Conservation (phyloP, 2,888 invertebrate genomes). For the Barypeithes pellucidus region DNA sequence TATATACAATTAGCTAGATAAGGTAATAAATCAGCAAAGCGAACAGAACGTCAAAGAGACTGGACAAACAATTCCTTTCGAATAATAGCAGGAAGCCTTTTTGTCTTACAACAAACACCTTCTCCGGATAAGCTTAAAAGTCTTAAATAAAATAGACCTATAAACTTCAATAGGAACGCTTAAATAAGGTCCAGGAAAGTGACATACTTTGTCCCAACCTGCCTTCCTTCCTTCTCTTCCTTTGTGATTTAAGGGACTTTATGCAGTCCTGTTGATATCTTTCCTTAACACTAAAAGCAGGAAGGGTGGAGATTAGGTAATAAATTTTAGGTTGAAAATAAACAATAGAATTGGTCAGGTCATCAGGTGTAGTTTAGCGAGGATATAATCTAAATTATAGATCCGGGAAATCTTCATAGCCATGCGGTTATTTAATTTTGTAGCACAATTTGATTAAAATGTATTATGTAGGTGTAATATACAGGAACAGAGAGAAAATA, state of each 20-base stretch:
- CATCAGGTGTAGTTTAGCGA: conserved; percentile 6
- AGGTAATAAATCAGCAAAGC: background rate
- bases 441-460: background rate
- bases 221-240: background rate
- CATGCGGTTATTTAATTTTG: conserved; percentile 1
- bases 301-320: conserved; percentile 14
- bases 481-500: no score
- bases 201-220: conserved; percentile 17
- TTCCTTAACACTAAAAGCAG: conserved; percentile 20
- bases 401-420: background rate
- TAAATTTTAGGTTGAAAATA: conserved; percentile 16
- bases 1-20: no score
- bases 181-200: conserved; percentile 10
- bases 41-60: background rate
- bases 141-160: conserved; percentile 5
- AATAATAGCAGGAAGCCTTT: background rate
- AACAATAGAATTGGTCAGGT: conserved; percentile 11
- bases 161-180: conserved; percentile 5
- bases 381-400: conserved; percentile 9
- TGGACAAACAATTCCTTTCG: background rate
- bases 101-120: background rate
- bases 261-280: conserved; percentile 13
- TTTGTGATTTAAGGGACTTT: conserved; percentile 16
- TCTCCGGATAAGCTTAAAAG: background rate
- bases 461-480: background rate